A percentile compares a stretch with the other conserved stretches of the same genome.
Conservation (phyloP, 2,888 invertebrate species). For the Rugalucina vietnamica region DNA sequence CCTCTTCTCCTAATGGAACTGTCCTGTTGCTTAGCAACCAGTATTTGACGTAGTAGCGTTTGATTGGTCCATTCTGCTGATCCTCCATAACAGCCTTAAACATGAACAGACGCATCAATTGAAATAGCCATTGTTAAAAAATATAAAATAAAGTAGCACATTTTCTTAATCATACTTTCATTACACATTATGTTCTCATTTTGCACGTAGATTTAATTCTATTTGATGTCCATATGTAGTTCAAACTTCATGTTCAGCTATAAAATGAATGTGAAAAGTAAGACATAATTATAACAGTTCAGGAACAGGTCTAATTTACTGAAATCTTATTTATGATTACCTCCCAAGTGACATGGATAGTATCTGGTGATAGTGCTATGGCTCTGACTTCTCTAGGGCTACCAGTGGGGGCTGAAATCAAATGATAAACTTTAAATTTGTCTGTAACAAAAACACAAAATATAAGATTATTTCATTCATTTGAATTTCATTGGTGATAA, state of each 20-base stretch:
- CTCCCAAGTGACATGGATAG: slow-evolving; percentile 72
- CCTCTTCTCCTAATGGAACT: slow-evolving; percentile 38
- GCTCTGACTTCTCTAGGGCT: slow-evolving; percentile 63
- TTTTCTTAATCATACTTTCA: too few species aligned
- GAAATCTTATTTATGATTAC: too few species aligned
- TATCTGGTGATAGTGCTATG: slow-evolving; percentile 52
- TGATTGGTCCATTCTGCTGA: slow-evolving; percentile 69
- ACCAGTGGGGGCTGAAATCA: slow-evolving; percentile 68
- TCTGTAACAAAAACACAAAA: background rate
- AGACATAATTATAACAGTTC: too few species aligned
- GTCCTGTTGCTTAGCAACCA: slow-evolving; percentile 57
- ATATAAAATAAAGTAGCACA: too few species aligned
- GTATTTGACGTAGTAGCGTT: slow-evolving; percentile 66
- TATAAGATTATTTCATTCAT: background rate
- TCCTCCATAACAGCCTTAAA: slow-evolving; percentile 62
- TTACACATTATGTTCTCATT: too few species aligned
- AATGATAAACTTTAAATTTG: background rate
- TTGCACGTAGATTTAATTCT: too few species aligned
- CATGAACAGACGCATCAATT: background rate
- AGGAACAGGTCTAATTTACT: too few species aligned
- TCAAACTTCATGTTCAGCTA: too few species aligned
- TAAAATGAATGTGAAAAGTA: too few species aligned
- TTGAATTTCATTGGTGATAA: too few species aligned
- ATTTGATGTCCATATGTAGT: too few species aligned
- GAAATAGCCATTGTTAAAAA: too few species aligned